Conservation (phyloP, 1,140 invertebrate genomes). For the Drosophila gunungcola region DNA sequence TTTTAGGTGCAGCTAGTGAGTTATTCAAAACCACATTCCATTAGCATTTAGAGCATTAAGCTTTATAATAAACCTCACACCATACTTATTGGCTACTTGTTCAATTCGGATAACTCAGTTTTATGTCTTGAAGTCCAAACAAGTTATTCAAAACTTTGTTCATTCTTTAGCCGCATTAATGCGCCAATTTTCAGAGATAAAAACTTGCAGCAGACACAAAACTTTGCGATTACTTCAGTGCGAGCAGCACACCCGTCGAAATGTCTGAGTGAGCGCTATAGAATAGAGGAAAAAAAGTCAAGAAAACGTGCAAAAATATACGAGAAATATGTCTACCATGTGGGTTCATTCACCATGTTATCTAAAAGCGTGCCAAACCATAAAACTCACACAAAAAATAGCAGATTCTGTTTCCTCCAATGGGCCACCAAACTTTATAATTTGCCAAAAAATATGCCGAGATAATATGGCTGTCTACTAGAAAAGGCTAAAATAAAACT, state of each 20-base stretch:
- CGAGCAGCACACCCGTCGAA: slow-evolving; percentile 38
- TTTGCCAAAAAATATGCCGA: slow-evolving; percentile 42
- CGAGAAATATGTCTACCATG: slow-evolving; percentile 55
- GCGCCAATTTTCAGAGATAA: slow-evolving; percentile 52
- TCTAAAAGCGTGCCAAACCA: slow-evolving; percentile 67
- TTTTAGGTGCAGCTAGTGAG: slow-evolving; percentile 8
- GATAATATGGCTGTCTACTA: slow-evolving; percentile 39
- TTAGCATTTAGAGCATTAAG: slow-evolving; percentile 6
- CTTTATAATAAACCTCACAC: slow-evolving; percentile 5
- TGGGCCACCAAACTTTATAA: slow-evolving; percentile 53
- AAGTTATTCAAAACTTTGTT: slow-evolving; percentile 40
- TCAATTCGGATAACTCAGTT: slow-evolving; percentile 5
- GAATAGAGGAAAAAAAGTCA: slow-evolving; percentile 10
- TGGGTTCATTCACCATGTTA: slow-evolving; percentile 74
- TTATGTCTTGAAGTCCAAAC: slow-evolving; percentile 22
- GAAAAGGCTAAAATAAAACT: slow-evolving; percentile 35
- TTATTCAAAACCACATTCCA: slow-evolving; percentile 31
- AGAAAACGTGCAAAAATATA: slow-evolving; percentile 40
- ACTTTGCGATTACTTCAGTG: slow-evolving; percentile 57
- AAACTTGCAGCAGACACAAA: slow-evolving; percentile 52
- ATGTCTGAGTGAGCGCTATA: slow-evolving; percentile 6
- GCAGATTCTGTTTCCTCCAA: slow-evolving; percentile 48
- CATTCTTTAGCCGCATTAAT: slow-evolving; percentile 56
- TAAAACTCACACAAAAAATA: slow-evolving; percentile 21
- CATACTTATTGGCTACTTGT: slow-evolving; percentile 5